Conservation (phyloP, 2,888 invertebrate species). For the Chalcis sispes region DNA sequence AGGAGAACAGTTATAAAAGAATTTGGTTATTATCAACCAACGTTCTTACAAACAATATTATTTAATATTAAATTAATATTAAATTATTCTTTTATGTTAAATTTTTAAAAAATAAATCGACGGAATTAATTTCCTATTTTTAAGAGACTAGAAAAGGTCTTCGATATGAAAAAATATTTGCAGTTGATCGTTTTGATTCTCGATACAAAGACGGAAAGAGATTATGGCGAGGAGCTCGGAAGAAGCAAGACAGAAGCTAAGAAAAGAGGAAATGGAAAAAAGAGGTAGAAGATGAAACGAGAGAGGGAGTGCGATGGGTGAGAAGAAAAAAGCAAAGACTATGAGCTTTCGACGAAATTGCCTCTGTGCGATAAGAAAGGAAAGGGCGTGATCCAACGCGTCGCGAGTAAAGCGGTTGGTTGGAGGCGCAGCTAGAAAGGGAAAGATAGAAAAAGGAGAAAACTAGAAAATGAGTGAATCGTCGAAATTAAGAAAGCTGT, state of each 20-base stretch:
- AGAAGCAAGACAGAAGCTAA: neutral
- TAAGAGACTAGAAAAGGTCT: neutral
- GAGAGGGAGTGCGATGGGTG: neutral
- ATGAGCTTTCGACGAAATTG: slow-evolving; percentile 55
- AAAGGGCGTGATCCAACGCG: slow-evolving; percentile 34
- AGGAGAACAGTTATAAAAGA: no score
- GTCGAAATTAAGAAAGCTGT: slow-evolving; percentile 62
- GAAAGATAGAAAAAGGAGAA: no score
- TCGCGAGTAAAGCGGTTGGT: slow-evolving; percentile 42
- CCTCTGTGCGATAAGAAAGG: slow-evolving; percentile 7
- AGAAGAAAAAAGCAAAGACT: neutral
- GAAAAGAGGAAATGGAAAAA: slow-evolving; percentile 6
- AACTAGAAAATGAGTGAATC: no score
- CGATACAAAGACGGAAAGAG: slow-evolving; percentile 22
- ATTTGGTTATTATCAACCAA: no score
- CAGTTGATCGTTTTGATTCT: neutral
- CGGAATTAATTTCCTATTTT: no score
- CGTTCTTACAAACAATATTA: no score
- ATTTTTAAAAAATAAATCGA: no score
- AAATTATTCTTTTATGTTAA: no score
- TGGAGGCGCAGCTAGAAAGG: slow-evolving; percentile 50
- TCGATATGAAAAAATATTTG: slow-evolving; percentile 38
- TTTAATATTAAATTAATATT: no score
- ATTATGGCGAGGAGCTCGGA: slow-evolving; percentile 17
- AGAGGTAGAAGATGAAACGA: slow-evolving; percentile 4